phyloP scores from a whole-genome alignment of 2,888 invertebrate genomes.

The Drosophila rubida region DNA sequence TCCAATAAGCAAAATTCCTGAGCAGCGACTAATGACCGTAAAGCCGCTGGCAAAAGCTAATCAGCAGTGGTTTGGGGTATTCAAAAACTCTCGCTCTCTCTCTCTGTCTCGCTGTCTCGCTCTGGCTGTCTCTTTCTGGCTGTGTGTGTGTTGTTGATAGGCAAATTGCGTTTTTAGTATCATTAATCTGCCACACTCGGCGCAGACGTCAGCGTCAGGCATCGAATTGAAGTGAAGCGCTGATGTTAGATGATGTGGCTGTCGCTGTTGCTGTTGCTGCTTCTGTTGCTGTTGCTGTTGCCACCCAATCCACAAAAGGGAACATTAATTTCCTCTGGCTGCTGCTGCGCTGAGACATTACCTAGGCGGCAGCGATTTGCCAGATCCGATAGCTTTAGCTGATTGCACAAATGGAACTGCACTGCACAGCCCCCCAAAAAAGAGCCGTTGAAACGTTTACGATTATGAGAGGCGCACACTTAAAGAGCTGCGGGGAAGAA shows the following conservation, averaged over 20 bases:
- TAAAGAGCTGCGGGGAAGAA: slow-evolving; percentile 5
- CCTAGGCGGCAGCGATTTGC: slow-evolving; percentile 55
- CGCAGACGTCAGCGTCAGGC: slow-evolving; percentile 68
- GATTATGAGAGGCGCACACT: slow-evolving; percentile 42
- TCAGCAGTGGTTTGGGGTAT: slow-evolving; percentile 53
- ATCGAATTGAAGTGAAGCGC: slow-evolving; percentile 39
- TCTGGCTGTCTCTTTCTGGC: slow-evolving; percentile 13
- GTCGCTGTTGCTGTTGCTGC: no score
- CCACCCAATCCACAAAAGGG: slow-evolving; percentile 67
- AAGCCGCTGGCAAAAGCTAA: slow-evolving; percentile 70
- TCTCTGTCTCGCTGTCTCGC: neutral
- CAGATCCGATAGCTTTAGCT: slow-evolving; percentile 64
- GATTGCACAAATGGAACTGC: slow-evolving; percentile 69
- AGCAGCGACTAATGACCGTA: slow-evolving; percentile 73
- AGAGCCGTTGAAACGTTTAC: slow-evolving; percentile 18
- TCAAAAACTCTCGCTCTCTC: slow-evolving; percentile 12
- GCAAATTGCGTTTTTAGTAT: slow-evolving; percentile 71
- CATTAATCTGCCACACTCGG: slow-evolving; percentile 75
- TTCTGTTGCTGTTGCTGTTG: no score
- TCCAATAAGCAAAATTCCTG: slow-evolving; percentile 73
- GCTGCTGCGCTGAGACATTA: slow-evolving; percentile 53
- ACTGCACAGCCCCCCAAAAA: slow-evolving; percentile 31
- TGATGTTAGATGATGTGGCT: neutral
- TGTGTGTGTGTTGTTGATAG: slow-evolving; percentile 24
- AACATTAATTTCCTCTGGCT: slow-evolving; percentile 83